phyloP scores from a whole-genome alignment of 2,113 vertebrate genomes.

The Platysternon megacephalum region DNA sequence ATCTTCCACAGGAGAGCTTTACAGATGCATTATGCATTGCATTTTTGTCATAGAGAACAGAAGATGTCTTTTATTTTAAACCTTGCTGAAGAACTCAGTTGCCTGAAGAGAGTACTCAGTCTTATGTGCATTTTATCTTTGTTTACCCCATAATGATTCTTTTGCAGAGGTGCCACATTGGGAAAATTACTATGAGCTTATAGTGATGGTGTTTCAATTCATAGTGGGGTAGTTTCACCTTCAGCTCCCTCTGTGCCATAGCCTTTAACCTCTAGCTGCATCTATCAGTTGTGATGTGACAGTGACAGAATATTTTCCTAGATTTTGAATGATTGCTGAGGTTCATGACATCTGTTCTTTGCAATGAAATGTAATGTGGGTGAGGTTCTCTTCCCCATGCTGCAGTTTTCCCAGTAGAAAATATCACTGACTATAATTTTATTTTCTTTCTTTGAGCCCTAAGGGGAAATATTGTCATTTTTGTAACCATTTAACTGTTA shows the following conservation, averaged over 20 bases:
- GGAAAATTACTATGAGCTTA: conserved; percentile 57
- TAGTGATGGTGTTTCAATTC: conserved; percentile 54
- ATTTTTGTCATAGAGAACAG: not conserved
- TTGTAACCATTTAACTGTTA: not conserved
- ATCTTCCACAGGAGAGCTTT: not conserved
- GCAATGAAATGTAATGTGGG: conserved; percentile 53
- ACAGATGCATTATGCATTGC: not conserved
- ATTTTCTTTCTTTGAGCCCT: conserved; percentile 2
- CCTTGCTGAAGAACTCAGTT: not conserved
- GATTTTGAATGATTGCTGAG: conserved; percentile 74
- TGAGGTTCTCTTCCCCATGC: not conserved
- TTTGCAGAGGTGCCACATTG: conserved; percentile 52
- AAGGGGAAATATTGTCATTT: not conserved
- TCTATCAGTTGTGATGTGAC: conserved; percentile 85
- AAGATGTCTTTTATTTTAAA: conserved; percentile 18
- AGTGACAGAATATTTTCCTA: conserved; percentile 79
- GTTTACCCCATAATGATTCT: conserved; percentile 34
- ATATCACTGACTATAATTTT: not conserved
- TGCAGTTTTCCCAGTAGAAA: conserved; percentile 28
- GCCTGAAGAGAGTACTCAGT: not conserved
- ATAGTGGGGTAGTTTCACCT: conserved; percentile 71
- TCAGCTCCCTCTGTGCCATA: conserved; percentile 77
- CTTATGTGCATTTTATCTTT: not conserved
- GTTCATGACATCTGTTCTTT: conserved; percentile 74
- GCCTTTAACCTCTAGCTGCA: conserved; percentile 85